These are phyloP conservation scores for Rhabdophis nuchalis DNA, from an alignment of 2,797 vertebrate genomes.

Conservation along the genomic window DNA sequence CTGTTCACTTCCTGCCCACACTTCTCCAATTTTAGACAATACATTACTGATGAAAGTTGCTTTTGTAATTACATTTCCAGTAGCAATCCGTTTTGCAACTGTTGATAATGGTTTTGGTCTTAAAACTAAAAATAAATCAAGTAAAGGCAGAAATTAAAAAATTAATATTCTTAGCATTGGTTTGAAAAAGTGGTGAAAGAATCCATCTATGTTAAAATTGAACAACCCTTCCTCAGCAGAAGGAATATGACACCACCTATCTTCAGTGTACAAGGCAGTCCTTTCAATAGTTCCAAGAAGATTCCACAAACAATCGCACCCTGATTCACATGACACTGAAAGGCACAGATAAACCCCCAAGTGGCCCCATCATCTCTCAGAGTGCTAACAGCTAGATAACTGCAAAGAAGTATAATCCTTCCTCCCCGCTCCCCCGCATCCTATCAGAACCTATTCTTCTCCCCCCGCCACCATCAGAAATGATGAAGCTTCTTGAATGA, in stretches of 20 bases:
- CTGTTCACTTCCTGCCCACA: conserved; percentile 77
- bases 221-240: neutral
- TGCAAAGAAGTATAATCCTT: neutral
- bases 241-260: neutral
- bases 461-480: neutral
- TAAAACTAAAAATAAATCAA: conserved; percentile 68
- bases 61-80: conserved; percentile 82
- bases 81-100: conserved; percentile 75
- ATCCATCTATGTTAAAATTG: neutral
- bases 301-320: neutral
- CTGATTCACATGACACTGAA: neutral
- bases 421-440: neutral
- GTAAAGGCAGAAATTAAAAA: neutral
- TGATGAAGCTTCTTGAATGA: neutral
- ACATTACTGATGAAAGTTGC: conserved; percentile 87
- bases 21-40: conserved; percentile 88
- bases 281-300: neutral
- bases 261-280: neutral
- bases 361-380: neutral
- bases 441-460: neutral
- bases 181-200: neutral
- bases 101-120: conserved; percentile 88
- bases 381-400: neutral
- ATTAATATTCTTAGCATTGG: neutral
- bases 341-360: neutral